Evolutionary conservation across 2,888 invertebrate genomes (phyloP), one percentile per base, ranked within the genome.

Genomic region (Apamea sordens): DNA sequence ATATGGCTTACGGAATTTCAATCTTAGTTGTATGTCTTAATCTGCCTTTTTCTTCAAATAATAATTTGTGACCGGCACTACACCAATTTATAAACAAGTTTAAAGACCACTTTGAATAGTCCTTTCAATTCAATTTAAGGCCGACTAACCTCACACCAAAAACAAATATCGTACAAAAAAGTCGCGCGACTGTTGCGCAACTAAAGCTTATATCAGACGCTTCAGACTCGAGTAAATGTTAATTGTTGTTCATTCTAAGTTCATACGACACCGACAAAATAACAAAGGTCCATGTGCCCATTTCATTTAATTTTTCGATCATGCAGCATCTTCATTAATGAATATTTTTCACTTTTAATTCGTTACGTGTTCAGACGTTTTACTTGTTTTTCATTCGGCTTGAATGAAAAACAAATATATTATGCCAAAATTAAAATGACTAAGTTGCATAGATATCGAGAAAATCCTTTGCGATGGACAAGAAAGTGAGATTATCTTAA

Each of bases 41-140:
- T 15, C 44, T 28, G 41, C 50, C 32, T 63, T 74, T 82, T 74
- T 69, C 28, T 79, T 36, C 21, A 64, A 65, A 73, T 53, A 68
- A 36, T 24, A 15, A 5, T 75, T 72, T 53, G 73, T 59, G 69
- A 79, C 73, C 44, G 73, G 65, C 36, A 71, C 70, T 50, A 68
- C 36, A 47, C 28, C 28, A 83, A 70, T 83, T 59, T 59, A 53
- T 28, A 64, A 59, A 75, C 32, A 81, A 76, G 65, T 82, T 78
- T 78, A 70, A 64, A 70, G 78, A 78, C 64, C 61, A 78, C 68
- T 44, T 65, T n/a, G 15, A 15, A 67, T 50, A 64, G 68, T 79
- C 80, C 24, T 73, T 71, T 41, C 24, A 83, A 44, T 73, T 69
- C 5, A 78, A 32, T 80, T 83, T 28, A 65, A 82, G 77, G 73